Conservation (phyloP, 2,888 invertebrate species). For the Cerceris rybyensis region DNA sequence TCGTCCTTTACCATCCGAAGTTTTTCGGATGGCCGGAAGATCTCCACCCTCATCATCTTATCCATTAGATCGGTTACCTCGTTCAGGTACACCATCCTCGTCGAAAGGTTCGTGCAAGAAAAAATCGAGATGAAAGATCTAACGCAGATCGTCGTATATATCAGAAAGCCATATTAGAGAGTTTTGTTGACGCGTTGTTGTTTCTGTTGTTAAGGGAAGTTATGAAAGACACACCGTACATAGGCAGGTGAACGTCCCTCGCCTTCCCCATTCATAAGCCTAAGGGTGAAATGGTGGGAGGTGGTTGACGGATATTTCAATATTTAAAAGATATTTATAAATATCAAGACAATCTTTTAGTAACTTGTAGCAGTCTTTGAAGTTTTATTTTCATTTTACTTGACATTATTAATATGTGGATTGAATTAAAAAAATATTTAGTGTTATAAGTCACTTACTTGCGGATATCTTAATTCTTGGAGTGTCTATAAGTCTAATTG, state of each 20-base stretch:
- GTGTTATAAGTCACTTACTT: too few species aligned
- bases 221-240: slow-evolving; percentile 37
- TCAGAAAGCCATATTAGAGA: slow-evolving; percentile 5
- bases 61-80: slow-evolving; percentile 71
- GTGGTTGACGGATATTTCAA: background rate
- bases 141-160: slow-evolving; percentile 3
- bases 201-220: slow-evolving; percentile 70
- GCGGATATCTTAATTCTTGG: too few species aligned
- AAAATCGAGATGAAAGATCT: background rate
- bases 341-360: background rate
- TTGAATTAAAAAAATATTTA: too few species aligned
- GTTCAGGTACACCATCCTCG: slow-evolving; percentile 63
- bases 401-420: too few species aligned
- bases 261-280: slow-evolving; percentile 39
- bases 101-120: background rate
- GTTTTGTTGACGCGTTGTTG: slow-evolving; percentile 64
- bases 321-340: background rate
- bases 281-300: slow-evolving; percentile 10
- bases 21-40: slow-evolving; percentile 66
- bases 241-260: slow-evolving; percentile 29
- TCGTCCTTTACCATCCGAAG: slow-evolving; percentile 58
- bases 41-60: slow-evolving; percentile 70
- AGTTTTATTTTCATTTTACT: too few species aligned
- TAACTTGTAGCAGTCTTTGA: too few species aligned
- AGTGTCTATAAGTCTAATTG: too few species aligned